Evolutionary conservation across 1,140 invertebrate genomes (phyloP).

Genomic region (Drosophila prosaltans): DNA sequence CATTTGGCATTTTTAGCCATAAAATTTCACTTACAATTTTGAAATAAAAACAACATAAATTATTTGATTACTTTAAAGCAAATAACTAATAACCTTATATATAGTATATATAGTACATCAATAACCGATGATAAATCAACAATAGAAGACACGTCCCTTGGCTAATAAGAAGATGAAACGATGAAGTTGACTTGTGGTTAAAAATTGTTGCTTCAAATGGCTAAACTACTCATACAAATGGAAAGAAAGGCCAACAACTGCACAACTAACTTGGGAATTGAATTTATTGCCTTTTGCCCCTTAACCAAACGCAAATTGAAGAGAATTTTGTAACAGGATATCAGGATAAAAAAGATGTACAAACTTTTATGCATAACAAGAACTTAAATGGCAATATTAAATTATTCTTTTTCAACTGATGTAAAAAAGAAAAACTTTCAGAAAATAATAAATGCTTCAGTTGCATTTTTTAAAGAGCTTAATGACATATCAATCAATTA

Average conservation of each 20-base stretch:
- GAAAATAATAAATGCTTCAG: no score
- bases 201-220: slow-evolving; percentile 1
- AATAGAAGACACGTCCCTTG: neutral
- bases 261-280: slow-evolving; percentile 3
- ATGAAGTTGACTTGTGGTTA: slow-evolving; percentile 12
- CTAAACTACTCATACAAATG: neutral
- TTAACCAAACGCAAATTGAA: neutral
- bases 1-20: no score
- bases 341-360: neutral
- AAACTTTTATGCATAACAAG: neutral
- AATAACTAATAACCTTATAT: neutral
- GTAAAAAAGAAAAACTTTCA: no score
- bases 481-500: no score
- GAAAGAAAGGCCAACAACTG: neutral
- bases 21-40: no score
- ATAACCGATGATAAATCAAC: slow-evolving; percentile 7
- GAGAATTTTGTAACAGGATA: neutral
- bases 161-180: neutral
- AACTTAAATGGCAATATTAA: no score
- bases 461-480: no score
- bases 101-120: neutral
- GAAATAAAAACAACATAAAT: neutral
- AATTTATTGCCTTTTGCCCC: slow-evolving; percentile 7
- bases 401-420: no score
- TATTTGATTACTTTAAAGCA: neutral